A percentile compares a stretch with the other conserved stretches of the same genome.
Conservation (phyloP, 2,797 vertebrate species). For the Spondyliosoma cantharus region DNA sequence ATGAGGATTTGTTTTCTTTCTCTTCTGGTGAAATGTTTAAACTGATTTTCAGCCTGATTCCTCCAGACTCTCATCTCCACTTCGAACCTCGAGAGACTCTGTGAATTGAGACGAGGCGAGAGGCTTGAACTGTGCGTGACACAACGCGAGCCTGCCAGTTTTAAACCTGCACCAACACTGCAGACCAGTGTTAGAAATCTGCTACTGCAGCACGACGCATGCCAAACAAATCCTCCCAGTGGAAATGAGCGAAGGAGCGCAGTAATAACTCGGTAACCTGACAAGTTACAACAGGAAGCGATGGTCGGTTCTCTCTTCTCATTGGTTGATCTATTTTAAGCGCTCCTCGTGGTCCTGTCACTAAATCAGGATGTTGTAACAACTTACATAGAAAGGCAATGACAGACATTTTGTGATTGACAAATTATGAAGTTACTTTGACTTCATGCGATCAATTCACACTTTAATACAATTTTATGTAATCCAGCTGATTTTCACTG, state of each 20-base stretch:
- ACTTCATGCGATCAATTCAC: too few relatives aligned
- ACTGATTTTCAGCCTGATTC: not conserved
- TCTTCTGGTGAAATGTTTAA: not conserved
- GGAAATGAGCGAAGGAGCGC: not conserved
- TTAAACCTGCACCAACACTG: conserved; percentile 52
- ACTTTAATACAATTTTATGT: too few relatives aligned
- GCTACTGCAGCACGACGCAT: conserved; percentile 54
- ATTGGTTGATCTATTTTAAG: not conserved
- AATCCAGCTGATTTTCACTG: too few relatives aligned
- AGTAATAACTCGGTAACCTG: not conserved
- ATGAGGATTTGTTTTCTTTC: not conserved
- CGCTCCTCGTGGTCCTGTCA: not conserved
- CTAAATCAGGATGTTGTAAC: not conserved
- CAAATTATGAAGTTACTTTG: too few relatives aligned
- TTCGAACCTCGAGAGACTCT: not conserved
- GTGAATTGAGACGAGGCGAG: not conserved
- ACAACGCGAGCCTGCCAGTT: not conserved
- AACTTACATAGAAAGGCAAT: not conserved
- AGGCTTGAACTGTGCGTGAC: not conserved
- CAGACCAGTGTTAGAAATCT: conserved; percentile 53
- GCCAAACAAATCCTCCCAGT: not conserved
- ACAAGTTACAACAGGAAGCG: not conserved
- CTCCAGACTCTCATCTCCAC: not conserved
- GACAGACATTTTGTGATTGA: not conserved
- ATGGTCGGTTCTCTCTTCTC: not conserved